Conservation (phyloP, 1,140 invertebrate species). For the Musca vetustissima region DNA sequence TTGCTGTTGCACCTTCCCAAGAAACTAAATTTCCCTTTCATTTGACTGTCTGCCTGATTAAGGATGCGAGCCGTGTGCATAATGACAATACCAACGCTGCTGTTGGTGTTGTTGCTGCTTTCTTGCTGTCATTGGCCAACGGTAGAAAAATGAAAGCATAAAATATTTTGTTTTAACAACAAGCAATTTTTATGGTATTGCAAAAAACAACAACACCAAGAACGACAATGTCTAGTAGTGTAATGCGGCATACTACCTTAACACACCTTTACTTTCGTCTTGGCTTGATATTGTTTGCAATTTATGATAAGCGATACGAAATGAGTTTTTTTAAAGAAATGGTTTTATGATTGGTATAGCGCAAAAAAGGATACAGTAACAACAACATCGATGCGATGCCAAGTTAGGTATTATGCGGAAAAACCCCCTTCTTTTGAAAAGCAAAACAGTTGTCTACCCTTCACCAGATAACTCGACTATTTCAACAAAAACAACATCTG, state of each 20-base stretch:
- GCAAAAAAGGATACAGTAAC: background rate
- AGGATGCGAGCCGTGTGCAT: background rate
- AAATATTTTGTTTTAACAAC: conserved; percentile 22
- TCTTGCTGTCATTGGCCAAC: conserved; percentile 12
- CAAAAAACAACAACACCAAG: too few species aligned
- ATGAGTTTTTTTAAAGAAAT: conserved; percentile 9
- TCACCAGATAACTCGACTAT: too few species aligned
- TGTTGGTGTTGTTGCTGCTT: too few species aligned
- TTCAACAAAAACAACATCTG: too few species aligned
- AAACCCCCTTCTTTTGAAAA: too few species aligned
- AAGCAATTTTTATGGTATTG: conserved; percentile 18
- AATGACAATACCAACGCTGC: too few species aligned
- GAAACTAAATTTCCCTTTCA: conserved; percentile 14
- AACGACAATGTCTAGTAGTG: background rate
- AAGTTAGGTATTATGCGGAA: too few species aligned
- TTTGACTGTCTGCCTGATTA: background rate
- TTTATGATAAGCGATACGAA: conserved; percentile 15
- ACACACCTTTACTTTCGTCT: background rate
- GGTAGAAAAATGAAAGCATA: conserved; percentile 14
- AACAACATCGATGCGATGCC: background rate
- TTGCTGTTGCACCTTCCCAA: conserved; percentile 3
- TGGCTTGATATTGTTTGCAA: conserved; percentile 7
- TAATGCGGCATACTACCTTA: too few species aligned
- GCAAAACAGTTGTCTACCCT: too few species aligned
- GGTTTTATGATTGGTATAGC: conserved; percentile 2